Conservation (phyloP, 2,113 vertebrate genomes). For the Psophia crepitans region DNA sequence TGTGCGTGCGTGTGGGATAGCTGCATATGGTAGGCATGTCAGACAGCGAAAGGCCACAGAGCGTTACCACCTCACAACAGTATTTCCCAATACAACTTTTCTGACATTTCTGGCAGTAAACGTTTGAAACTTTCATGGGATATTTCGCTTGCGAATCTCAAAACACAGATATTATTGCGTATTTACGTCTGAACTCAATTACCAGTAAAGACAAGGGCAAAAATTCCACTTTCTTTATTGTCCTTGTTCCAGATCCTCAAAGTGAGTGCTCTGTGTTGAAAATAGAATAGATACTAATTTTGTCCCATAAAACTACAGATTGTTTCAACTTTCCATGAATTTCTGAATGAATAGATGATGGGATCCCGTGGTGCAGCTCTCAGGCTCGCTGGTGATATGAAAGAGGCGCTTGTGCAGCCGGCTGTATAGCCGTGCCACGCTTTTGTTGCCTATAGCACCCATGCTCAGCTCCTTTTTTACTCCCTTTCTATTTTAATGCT, state of each 20-base stretch:
- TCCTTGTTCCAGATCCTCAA: not conserved
- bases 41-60: not conserved
- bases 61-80: not conserved
- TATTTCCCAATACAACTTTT: not conserved
- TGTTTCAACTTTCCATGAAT: constrained; percentile 37
- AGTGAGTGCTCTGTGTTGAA: not conserved
- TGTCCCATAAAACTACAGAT: constrained; percentile 41
- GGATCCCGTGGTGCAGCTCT: constrained; percentile 3
- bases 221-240: not conserved
- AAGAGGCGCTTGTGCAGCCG: constrained; percentile 1
- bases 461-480: constrained; percentile 4
- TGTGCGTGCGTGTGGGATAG: rapidly evolving
- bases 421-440: not conserved
- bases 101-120: not conserved
- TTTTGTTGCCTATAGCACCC: constrained; percentile 15
- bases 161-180: not conserved
- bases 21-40: not conserved
- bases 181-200: not conserved
- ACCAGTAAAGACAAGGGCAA: not conserved
- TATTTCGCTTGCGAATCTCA: not conserved
- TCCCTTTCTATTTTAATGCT: constrained; percentile 4
- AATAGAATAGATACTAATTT: constrained; percentile 48
- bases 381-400: not conserved
- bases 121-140: not conserved
- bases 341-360: constrained; percentile 26